Evolutionary conservation across 1,140 invertebrate species (phyloP).

Genomic region (Nephotettix cincticeps): DNA sequence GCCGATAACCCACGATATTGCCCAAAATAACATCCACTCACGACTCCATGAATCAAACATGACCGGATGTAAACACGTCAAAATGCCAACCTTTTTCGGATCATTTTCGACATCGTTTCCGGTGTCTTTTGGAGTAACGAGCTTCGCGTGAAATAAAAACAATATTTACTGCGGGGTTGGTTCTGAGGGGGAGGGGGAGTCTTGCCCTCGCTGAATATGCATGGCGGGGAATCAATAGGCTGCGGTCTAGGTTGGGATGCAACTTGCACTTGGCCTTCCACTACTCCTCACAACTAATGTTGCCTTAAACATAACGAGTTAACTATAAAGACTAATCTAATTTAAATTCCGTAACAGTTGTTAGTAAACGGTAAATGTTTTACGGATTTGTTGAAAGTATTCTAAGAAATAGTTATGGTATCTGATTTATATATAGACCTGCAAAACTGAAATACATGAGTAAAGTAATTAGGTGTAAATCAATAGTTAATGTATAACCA

Average conservation of each 20-base stretch:
- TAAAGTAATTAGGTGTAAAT: too few species aligned
- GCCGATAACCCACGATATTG: not conserved
- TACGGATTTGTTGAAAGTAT: too few species aligned
- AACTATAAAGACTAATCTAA: too few species aligned
- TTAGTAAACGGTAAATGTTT: too few species aligned
- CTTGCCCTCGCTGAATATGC: not conserved
- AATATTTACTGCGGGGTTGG: constrained; percentile 5
- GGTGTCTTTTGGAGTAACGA: constrained; percentile 15
- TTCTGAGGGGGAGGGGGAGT: not conserved
- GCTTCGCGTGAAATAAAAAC: constrained; percentile 13
- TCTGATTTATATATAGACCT: too few species aligned
- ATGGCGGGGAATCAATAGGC: constrained; percentile 4
- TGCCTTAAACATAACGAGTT: too few species aligned
- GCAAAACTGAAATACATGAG: too few species aligned
- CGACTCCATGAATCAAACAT: not conserved
- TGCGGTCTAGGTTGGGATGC: not conserved
- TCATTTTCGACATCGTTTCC: constrained; percentile 17
- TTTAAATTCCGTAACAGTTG: too few species aligned
- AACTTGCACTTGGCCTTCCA: not conserved
- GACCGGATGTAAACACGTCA: constrained; percentile 6
- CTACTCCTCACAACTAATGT: too few species aligned
- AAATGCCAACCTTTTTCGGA: constrained; percentile 8
- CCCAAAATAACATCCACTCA: not conserved
- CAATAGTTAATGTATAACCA: too few species aligned
- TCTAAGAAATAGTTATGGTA: too few species aligned